phyloP scores from a whole-genome alignment of 2,888 invertebrate genomes.

The Drosophila colorata region DNA sequence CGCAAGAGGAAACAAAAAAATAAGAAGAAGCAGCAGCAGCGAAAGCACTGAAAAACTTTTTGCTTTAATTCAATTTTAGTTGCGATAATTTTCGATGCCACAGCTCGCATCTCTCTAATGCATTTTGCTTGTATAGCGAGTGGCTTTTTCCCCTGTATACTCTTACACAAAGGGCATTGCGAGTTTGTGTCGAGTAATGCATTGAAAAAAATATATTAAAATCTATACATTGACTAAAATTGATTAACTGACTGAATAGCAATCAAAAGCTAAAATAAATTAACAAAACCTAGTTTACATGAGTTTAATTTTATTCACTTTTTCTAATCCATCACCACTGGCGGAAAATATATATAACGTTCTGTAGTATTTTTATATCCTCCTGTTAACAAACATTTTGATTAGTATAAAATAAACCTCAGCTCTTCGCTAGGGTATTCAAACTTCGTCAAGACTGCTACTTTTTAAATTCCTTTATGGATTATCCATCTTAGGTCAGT shows the following conservation, averaged over 20 bases:
- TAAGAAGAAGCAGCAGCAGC: constrained; percentile 7
- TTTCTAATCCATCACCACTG: too few relatives aligned
- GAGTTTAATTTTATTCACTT: too few relatives aligned
- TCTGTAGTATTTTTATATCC: too few relatives aligned
- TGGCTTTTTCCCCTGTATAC: not conserved
- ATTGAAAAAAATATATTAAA: too few relatives aligned
- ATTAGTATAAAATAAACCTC: not conserved
- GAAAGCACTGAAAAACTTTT: constrained; percentile 59
- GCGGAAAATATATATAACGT: too few relatives aligned
- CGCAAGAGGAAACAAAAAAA: constrained; percentile 29
- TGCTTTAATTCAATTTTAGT: constrained; percentile 74
- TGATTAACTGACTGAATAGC: too few relatives aligned
- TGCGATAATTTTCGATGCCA: constrained; percentile 58
- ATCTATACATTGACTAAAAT: too few relatives aligned
- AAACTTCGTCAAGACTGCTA: not conserved
- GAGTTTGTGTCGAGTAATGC: not conserved
- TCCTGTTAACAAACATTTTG: too few relatives aligned
- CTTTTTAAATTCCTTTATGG: not conserved
- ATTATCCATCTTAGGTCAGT: constrained; percentile 10
- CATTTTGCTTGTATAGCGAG: constrained; percentile 65
- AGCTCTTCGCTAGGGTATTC: constrained; percentile 15
- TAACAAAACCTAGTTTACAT: too few relatives aligned
- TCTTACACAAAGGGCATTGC: not conserved
- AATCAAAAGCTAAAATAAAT: too few relatives aligned
- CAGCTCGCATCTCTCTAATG: constrained; percentile 56